Base-by-base conservation (phyloP, 2,797 vertebrate species). In the Gymnoscopelus braueri region DNA sequence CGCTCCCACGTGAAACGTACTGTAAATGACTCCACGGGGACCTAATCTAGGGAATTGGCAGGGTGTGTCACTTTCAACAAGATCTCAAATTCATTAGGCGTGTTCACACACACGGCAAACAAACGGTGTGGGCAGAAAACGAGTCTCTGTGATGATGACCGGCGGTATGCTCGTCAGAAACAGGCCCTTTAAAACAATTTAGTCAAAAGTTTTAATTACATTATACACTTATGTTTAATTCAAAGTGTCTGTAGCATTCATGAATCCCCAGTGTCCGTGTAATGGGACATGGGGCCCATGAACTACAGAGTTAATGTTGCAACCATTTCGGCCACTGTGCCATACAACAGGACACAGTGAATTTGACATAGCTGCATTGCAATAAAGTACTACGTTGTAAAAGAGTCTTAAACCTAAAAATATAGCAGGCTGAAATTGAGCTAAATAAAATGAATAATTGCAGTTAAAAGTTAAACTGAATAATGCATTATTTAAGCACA, bases 41-140 rank as follows among this genome's bases (percentile, higher is more conserved):
- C 60, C 19, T 64, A 9, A 9, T 53, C 13, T 10, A 66, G 6
- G 23, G 32, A 6, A 65, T 14, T 13, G 47, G 39, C 54, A 57
- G 39, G 13, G 64, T 56, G 53, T n/a, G 53, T 48, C 29, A 56
- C 35, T 65, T 24, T 13, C 39, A 39, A 65, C 35, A 47, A 48
- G 3, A 47, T 56, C 32, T 32, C 6, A 55, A 65, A 24, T 44
- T 23, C 1, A 49, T 24, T 13, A 26, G 50, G 3, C 3, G 4
- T 56, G 53, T 56, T 56, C 53, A 66, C 63, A 65, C 63, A 65
- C 6, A 23, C 11, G 64, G 48, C 53, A 48, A 44, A 56, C 19
- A 23, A 26, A 44, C 10, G 39, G 53, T n/a, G 35, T 1, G 51
- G 47, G 11, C 23, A 14, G 35, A 19, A 65, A 11, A 24, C 63